Evolutionary conservation across 2,888 invertebrate species (phyloP), one percentile per base, ranked within the genome.

Genomic region (Agonopterix arenella): DNA sequence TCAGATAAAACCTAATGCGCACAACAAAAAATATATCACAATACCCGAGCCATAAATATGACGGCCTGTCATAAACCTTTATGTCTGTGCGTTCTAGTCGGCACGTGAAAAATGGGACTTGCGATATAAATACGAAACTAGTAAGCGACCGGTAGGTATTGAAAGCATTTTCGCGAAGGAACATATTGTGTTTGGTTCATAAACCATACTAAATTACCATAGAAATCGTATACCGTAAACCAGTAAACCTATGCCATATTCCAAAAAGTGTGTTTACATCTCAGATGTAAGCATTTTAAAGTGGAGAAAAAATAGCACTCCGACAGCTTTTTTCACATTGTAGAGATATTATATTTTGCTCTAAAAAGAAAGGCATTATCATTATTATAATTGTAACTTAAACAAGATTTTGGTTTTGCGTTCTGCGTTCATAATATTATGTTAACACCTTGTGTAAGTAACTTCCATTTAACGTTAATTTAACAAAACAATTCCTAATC

Each of bases 1-100:
- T 78, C 79, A 89, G 89, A 89, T 89, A 89, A 89, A 89, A 88
- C 85, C 84, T 88, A 88, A 89, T 86, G 86, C 80, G 84, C 84
- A 86, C 85, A 86, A 88, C 86, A 88, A 89, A 89, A 88, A 89
- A 88, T 84, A 85, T 84, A 85, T 85, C 84, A 88, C 86, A 89
- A 88, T 86, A 85, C 81, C 79, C 68, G 61, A 66, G 79, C 82
- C 86, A 88, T 89, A 89, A 89, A 89, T 86, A 89, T 88, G 86
- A 86, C 84, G 85, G 76, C 74, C 80, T 80, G 86, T 86, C 88
- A 83, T 89, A 89, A 89, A 88, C 88, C 89, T 88, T 88, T 89
- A 88, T 88, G 86, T 76, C 83, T 76, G 83, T 80, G 79, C 84
- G 83, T 76, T 72, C 80, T 70, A 68, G 82, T 71, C 83, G 82